Percentiles rank a stretch among this genome's conserved stretches.
Conservation (phyloP, 2,888 invertebrate species). For the Netelia fuscicornis region DNA sequence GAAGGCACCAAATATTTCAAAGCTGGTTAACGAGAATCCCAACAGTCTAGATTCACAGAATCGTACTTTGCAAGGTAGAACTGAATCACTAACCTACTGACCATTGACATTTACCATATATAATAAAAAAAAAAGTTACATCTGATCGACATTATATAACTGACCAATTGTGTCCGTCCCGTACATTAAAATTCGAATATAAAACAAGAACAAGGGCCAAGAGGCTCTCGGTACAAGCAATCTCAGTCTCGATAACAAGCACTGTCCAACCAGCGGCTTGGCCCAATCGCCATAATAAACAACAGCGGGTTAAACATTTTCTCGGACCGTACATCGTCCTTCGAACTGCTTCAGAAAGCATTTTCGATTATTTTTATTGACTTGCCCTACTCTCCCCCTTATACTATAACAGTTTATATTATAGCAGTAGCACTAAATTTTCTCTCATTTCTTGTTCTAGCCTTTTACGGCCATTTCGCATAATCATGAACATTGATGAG, state of each 20-base stretch:
- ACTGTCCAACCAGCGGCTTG: conserved; percentile 19
- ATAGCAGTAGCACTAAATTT: conserved; percentile 19
- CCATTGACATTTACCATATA: conserved; percentile 13
- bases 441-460: conserved; percentile 8
- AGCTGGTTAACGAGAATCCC: conserved; percentile 8
- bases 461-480: conserved; percentile 30
- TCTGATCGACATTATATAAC: conserved; percentile 12
- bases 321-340: neutral
- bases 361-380: conserved; percentile 19
- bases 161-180: conserved; percentile 17
- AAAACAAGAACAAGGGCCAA: conserved; percentile 11
- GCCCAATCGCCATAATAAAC: conserved; percentile 17
- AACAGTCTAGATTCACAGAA: conserved; percentile 6
- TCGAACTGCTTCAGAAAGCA: conserved; percentile 28
- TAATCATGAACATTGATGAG: conserved; percentile 9
- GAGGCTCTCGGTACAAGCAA: conserved; percentile 22
- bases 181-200: conserved; percentile 27
- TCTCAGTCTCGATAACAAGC: conserved; percentile 28
- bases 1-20: conserved; percentile 16
- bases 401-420: neutral
- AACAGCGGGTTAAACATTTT: conserved; percentile 22
- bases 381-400: neutral
- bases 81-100: conserved; percentile 9
- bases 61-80: conserved; percentile 23
- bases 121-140: conserved; percentile 18